phyloP scores from a whole-genome alignment of 23 tunicate genomes.

The Phallusia fumigata region DNA sequence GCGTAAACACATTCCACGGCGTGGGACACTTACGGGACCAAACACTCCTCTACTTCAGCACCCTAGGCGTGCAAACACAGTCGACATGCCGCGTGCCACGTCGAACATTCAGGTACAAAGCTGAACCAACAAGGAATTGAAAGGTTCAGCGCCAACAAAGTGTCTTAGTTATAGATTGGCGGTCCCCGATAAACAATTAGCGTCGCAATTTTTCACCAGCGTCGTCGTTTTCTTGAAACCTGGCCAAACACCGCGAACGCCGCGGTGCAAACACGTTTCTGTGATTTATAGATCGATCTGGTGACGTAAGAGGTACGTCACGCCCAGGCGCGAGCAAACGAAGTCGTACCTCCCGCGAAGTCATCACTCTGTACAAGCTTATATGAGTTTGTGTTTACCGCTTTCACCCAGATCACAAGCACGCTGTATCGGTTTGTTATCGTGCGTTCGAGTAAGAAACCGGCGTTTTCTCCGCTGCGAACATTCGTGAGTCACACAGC shows the following conservation, averaged over 20 bases:
- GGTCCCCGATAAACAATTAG: neutral
- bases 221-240: neutral
- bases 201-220: neutral
- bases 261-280: neutral
- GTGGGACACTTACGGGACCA: neutral
- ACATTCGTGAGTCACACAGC: neutral
- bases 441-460: neutral
- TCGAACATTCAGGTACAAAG: neutral
- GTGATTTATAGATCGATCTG: neutral
- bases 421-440: neutral
- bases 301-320: slow-evolving; percentile 9
- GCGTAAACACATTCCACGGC: neutral
- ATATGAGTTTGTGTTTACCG: slow-evolving; percentile 1
- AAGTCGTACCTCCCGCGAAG: slow-evolving; percentile 9
- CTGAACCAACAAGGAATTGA: neutral
- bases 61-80: neutral
- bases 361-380: slow-evolving; percentile 1
- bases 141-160: neutral
- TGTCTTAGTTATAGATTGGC: neutral
- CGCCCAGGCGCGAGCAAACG: slow-evolving; percentile 10
- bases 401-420: neutral
- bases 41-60: neutral
- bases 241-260: neutral
- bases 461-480: slow-evolving; percentile 6
- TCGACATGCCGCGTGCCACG: neutral